A percentile compares a stretch with the other conserved stretches of the same genome.
phyloP scores from a whole-genome alignment of 1,140 invertebrate genomes.

The Prorops nasuta region DNA sequence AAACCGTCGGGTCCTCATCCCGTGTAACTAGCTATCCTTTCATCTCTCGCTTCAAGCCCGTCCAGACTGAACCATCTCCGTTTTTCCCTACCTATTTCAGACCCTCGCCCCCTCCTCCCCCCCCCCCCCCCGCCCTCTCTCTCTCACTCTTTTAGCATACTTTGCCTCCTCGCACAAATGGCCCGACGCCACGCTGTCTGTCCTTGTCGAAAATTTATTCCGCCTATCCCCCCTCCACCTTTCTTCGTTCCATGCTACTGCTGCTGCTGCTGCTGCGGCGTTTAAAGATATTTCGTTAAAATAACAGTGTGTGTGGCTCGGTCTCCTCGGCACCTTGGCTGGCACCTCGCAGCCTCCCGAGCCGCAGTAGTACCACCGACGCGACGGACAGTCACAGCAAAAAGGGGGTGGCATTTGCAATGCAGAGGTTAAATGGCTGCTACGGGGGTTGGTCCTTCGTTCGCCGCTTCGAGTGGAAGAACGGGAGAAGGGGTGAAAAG shows the following conservation, averaged over 20 bases:
- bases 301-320: conserved; percentile 52
- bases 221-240: conserved; percentile 15
- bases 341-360: conserved; percentile 8
- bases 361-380: conserved; percentile 16
- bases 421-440: conserved; percentile 58
- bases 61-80: conserved; percentile 25
- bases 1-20: conserved; percentile 52
- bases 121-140: conserved; percentile 6
- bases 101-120: conserved; percentile 5
- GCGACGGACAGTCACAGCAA: conserved; percentile 33
- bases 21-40: conserved; percentile 58
- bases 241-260: conserved; percentile 19
- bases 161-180: conserved; percentile 15
- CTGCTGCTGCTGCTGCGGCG: no score
- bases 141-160: no score
- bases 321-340: conserved; percentile 17
- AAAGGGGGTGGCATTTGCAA: conserved; percentile 58
- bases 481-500: conserved; percentile 15
- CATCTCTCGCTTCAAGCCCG: conserved; percentile 46
- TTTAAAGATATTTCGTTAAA: conserved; percentile 60
- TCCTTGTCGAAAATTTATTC: conserved; percentile 4
- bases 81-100: conserved; percentile 6
- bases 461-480: conserved; percentile 5
- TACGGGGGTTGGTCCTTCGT: conserved; percentile 34
- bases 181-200: conserved; percentile 25